Evolutionary conservation across 2,797 vertebrate genomes (phyloP).

Genomic region (Pangasius djambal): DNA sequence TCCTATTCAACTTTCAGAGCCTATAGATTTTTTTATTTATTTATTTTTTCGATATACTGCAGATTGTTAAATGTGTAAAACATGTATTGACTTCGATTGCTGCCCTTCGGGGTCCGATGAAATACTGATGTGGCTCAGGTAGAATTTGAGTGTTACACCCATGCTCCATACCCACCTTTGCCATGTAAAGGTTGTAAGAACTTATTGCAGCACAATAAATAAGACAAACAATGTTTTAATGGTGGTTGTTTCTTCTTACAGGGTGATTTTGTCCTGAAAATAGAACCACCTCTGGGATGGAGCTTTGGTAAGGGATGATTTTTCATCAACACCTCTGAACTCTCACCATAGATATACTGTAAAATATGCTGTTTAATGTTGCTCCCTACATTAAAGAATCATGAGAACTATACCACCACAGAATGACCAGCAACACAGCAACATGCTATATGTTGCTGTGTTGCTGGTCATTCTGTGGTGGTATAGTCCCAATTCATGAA

Average conservation of each 20-base stretch:
- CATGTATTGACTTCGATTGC: neutral
- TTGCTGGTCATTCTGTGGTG: neutral
- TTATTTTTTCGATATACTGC: neutral
- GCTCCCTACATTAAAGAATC: neutral
- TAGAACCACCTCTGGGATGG: slow-evolving; percentile 96
- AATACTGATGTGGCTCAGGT: neutral
- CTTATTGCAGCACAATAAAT: neutral
- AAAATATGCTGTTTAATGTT: neutral
- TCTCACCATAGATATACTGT: neutral
- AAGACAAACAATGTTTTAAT: neutral
- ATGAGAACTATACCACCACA: neutral
- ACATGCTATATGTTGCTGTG: neutral
- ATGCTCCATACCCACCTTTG: neutral
- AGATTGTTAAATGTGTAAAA: neutral
- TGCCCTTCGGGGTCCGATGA: neutral
- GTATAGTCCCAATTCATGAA: neutral
- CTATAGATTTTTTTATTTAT: neutral
- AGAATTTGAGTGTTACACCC: neutral
- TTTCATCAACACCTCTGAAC: slow-evolving; percentile 7
- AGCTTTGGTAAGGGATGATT: slow-evolving; percentile 89
- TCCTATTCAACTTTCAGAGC: neutral
- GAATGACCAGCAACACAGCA: too few relatives aligned
- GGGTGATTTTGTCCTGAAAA: slow-evolving; percentile 98
- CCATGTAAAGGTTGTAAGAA: neutral
- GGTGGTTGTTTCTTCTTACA: slow-evolving; percentile 58